These are phyloP conservation scores for Physocephala rufipes DNA, from an alignment of 2,888 invertebrate species.

Conservation along the genomic window DNA sequence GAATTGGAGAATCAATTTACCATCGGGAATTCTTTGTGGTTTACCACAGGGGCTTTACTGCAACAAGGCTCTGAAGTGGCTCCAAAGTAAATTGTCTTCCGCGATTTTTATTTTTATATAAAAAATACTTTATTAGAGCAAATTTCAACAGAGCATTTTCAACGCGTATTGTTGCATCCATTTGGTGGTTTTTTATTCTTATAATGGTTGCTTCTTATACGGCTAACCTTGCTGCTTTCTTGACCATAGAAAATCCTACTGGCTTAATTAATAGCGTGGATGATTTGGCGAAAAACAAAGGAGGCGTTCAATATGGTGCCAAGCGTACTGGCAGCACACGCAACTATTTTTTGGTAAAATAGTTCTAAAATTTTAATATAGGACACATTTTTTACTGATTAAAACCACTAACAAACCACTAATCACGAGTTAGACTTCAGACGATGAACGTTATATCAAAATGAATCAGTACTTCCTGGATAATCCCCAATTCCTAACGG, in stretches of 20 bases:
- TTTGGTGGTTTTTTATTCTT: conserved; percentile 90
- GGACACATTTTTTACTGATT: background rate
- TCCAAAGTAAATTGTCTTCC: conserved; percentile 75
- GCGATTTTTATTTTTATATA: background rate
- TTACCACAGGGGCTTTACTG: conserved; percentile 83
- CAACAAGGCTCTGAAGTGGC: conserved; percentile 91
- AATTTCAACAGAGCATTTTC: conserved; percentile 77
- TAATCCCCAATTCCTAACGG: conserved; percentile 68
- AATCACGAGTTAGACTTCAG: conserved; percentile 70
- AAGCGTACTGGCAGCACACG: conserved; percentile 85
- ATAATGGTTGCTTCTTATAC: conserved; percentile 84
- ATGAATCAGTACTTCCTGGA: conserved; percentile 82
- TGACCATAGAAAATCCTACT: conserved; percentile 80
- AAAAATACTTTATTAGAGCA: background rate
- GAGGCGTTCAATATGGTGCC: conserved; percentile 85
- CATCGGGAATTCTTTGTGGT: conserved; percentile 86
- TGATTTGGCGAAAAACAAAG: conserved; percentile 80
- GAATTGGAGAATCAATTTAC: conserved; percentile 85
- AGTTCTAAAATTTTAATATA: background rate
- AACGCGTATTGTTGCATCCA: conserved; percentile 85
- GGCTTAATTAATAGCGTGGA: conserved; percentile 80
- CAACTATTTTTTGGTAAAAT: conserved; percentile 82
- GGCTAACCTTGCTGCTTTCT: conserved; percentile 90
- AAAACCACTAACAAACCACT: background rate
- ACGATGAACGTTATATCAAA: conserved; percentile 77